Percentiles rank a stretch among this genome's conserved stretches.
phyloP scores from a whole-genome alignment of 2,113 vertebrate genomes.

The Otocyon megalotis region DNA sequence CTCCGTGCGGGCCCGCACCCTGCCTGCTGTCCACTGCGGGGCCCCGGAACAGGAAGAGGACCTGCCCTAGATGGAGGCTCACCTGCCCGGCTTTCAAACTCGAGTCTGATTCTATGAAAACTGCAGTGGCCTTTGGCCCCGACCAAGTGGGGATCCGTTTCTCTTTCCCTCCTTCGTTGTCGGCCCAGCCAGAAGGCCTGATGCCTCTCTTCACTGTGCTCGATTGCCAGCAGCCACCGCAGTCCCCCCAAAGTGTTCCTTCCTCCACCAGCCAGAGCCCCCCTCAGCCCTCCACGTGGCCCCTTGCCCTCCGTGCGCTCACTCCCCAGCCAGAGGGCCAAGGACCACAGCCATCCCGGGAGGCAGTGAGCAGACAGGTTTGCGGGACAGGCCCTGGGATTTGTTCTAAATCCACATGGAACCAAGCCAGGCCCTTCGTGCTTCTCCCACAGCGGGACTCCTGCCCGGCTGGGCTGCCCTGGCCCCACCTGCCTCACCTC shows the following conservation, averaged over 20 bases:
- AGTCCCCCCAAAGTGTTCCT: background rate
- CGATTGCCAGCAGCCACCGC: rapidly evolving
- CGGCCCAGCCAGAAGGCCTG: background rate
- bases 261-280: background rate
- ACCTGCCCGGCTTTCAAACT: background rate
- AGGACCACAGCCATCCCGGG: background rate
- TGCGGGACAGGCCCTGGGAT: background rate
- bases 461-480: background rate
- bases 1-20: rapidly evolving
- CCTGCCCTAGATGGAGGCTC: background rate
- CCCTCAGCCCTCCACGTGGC: background rate
- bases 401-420: background rate
- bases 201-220: rapidly evolving
- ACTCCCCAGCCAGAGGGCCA: rapidly evolving
- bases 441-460: rapidly evolving
- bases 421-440: background rate
- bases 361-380: background rate
- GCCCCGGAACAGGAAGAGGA: background rate
- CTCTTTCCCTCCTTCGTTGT: background rate
- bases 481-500: rapidly evolving
- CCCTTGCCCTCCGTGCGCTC: background rate
- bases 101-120: background rate
- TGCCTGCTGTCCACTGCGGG: background rate
- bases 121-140: background rate
- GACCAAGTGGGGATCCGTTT: background rate